phyloP scores from a whole-genome alignment of 2,113 vertebrate genomes.

The Austrofundulus limnaeus region DNA sequence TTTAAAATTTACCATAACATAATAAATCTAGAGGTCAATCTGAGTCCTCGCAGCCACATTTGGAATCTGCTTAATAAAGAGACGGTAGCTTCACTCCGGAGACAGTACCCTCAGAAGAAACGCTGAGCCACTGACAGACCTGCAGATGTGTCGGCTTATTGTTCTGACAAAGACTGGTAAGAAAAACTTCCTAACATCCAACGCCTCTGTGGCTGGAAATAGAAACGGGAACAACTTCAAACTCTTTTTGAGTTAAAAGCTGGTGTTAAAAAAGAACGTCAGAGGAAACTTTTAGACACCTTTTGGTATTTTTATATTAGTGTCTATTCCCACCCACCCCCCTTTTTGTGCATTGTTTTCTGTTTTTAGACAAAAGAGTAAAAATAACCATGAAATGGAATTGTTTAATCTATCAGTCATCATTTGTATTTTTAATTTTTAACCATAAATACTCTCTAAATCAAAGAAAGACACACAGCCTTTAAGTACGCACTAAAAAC shows the following conservation, averaged over 20 bases:
- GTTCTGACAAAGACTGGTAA: conserved; percentile 29
- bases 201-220: conserved; percentile 51
- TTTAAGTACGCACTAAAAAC: too few relatives aligned
- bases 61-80: background rate
- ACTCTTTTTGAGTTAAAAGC: conserved; percentile 40
- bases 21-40: background rate
- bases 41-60: background rate
- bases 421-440: conserved; percentile 3
- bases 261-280: conserved; percentile 17
- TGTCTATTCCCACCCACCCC: conserved; percentile 5
- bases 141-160: conserved; percentile 25
- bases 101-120: conserved; percentile 12
- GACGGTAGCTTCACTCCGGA: conserved; percentile 2
- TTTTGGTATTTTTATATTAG: conserved; percentile 46
- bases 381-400: conserved; percentile 15
- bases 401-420: background rate
- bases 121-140: conserved; percentile 13
- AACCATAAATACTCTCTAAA: background rate
- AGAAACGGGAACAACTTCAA: conserved; percentile 48
- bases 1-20: background rate
- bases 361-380: background rate
- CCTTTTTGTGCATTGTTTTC: background rate
- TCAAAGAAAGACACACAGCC: background rate
- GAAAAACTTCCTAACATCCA: conserved; percentile 29
- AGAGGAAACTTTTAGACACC: conserved; percentile 26